Conservation (phyloP, 2,797 vertebrate species). For the Hapalemur alaotrensis region DNA sequence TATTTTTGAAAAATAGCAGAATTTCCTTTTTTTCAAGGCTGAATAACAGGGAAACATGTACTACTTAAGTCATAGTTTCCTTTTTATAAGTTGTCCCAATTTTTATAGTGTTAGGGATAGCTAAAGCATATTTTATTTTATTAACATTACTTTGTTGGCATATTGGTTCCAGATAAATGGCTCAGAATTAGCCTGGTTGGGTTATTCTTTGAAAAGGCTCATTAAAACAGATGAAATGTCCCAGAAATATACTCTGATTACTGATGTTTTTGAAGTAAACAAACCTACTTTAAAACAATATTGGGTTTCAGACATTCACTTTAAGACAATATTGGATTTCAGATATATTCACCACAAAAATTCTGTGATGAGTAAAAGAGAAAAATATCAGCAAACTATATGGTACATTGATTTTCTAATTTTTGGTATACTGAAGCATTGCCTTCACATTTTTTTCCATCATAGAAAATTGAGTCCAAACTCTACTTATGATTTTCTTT, state of each 20-base stretch:
- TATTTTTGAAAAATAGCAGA: not conserved
- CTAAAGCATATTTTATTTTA: constrained; percentile 51
- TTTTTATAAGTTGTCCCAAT: constrained; percentile 27
- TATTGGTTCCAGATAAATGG: constrained; percentile 43
- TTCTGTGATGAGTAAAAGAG: constrained; percentile 29
- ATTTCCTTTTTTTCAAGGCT: not conserved
- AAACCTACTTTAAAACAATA: constrained; percentile 15
- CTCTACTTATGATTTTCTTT: not conserved
- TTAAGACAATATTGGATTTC: constrained; percentile 43
- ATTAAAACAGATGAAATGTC: constrained; percentile 44
- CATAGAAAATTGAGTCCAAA: not conserved
- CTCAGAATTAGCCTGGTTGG: constrained; percentile 12
- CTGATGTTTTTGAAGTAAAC: constrained; percentile 30
- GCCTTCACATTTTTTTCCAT: not conserved
- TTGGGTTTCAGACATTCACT: constrained; percentile 34
- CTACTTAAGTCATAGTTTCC: constrained; percentile 26
- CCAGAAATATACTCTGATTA: not conserved
- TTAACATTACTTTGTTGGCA: constrained; percentile 19
- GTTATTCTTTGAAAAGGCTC: constrained; percentile 20
- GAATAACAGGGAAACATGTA: not conserved
- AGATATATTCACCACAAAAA: not conserved
- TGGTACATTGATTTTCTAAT: constrained; percentile 43
- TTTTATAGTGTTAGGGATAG: constrained; percentile 34
- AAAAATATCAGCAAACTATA: constrained; percentile 16
- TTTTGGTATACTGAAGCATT: not conserved